These are phyloP conservation scores for Anorthoa munda DNA, from an alignment of 2,888 invertebrate species.

Conservation along the genomic window DNA sequence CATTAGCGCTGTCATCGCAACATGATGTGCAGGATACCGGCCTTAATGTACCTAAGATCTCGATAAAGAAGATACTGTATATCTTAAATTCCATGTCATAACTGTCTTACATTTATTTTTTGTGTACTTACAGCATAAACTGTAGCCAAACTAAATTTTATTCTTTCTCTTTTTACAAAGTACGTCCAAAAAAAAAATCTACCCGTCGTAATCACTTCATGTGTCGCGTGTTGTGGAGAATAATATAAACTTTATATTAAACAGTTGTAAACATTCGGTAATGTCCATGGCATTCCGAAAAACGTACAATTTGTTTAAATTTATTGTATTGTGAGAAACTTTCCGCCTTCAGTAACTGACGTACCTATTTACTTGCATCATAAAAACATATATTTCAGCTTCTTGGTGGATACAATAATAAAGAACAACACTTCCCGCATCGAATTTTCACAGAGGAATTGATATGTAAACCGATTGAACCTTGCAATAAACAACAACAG, in stretches of 20 bases:
- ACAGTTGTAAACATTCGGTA: conserved; percentile 5
- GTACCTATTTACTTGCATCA: neutral
- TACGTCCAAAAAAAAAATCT: conserved; percentile 1
- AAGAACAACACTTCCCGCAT: neutral
- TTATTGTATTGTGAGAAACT: neutral
- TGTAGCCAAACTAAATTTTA: too few relatives aligned
- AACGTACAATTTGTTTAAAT: conserved; percentile 1
- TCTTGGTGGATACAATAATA: neutral
- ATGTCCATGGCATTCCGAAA: conserved; percentile 15
- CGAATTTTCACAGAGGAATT: conserved; percentile 5
- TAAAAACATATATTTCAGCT: neutral
- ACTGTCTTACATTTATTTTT: neutral
- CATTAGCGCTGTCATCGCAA: conserved; percentile 48
- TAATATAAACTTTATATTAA: neutral
- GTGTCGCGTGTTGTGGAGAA: conserved; percentile 6
- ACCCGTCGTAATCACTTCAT: conserved; percentile 6
- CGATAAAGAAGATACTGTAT: neutral
- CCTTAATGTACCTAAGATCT: neutral
- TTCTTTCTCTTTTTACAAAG: too few relatives aligned
- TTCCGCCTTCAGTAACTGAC: conserved; percentile 3
- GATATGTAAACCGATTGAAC: conserved; percentile 8
- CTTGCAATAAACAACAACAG: conserved; percentile 35
- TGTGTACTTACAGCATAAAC: too few relatives aligned
- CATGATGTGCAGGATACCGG: conserved; percentile 23
- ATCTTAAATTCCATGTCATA: neutral